Conservation (phyloP, 2,888 invertebrate genomes). For the Ischnus inquisitorius region DNA sequence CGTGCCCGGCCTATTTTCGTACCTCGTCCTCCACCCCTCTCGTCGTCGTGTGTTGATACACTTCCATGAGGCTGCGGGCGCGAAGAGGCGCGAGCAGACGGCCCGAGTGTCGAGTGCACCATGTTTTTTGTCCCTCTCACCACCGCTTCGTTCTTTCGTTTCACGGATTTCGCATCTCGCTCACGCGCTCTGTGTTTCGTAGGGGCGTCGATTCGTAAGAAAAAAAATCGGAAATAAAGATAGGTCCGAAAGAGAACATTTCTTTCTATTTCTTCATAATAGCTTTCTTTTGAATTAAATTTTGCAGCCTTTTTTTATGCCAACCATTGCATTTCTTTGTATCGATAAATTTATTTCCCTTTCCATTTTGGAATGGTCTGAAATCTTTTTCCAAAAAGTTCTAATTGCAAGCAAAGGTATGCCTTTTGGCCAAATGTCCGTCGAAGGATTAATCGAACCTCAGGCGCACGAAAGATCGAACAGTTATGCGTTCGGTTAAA, state of each 20-base stretch:
- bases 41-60: slow-evolving; percentile 54
- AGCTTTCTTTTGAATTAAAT: too few species aligned
- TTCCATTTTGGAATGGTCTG: too few species aligned
- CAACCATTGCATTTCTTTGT: too few species aligned
- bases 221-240: not conserved
- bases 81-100: slow-evolving; percentile 47
- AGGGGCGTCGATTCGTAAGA: not conserved
- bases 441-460: not conserved
- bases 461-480: not conserved
- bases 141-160: not conserved
- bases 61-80: slow-evolving; percentile 46
- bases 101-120: slow-evolving; percentile 48
- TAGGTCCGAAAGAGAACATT: too few species aligned
- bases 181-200: not conserved
- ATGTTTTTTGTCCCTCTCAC: slow-evolving; percentile 28
- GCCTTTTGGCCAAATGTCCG: not conserved
- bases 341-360: too few species aligned
- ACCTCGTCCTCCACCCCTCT: slow-evolving; percentile 63
- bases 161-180: not conserved
- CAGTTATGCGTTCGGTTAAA: not conserved
- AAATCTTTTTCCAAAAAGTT: too few species aligned
- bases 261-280: too few species aligned
- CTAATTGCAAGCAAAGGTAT: too few species aligned
- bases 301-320: too few species aligned
- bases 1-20: slow-evolving; percentile 76